These are phyloP conservation scores for Cylindroiulus punctatus DNA, from an alignment of 2,888 invertebrate genomes.

Conservation along the genomic window DNA sequence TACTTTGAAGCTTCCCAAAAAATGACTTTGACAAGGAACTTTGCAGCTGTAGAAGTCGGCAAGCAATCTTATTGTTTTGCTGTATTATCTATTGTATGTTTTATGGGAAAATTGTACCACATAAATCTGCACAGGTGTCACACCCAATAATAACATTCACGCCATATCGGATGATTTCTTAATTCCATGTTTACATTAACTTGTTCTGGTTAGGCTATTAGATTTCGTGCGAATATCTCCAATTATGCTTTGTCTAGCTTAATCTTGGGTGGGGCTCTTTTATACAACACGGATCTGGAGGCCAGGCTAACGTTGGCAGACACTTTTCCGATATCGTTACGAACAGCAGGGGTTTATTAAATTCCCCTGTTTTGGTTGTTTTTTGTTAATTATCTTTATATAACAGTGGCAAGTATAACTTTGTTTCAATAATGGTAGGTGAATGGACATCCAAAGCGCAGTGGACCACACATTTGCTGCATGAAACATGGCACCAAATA, in stretches of 20 bases:
- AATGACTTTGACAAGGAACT: too few relatives aligned
- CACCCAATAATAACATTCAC: constrained; percentile 5
- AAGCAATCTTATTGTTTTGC: not conserved
- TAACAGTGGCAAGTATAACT: not conserved
- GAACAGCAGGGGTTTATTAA: constrained; percentile 29
- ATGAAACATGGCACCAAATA: not conserved
- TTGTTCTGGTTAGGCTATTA: constrained; percentile 33
- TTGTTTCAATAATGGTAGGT: not conserved
- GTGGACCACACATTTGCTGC: not conserved
- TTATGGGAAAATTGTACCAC: not conserved
- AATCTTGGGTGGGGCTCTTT: constrained; percentile 37
- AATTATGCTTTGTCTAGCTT: constrained; percentile 25
- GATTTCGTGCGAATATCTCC: constrained; percentile 14
- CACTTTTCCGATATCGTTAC: constrained; percentile 30
- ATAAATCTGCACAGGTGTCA: not conserved
- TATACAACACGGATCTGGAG: not conserved
- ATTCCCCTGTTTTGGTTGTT: not conserved
- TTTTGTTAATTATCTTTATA: constrained; percentile 33
- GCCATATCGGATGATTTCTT: not conserved
- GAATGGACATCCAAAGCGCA: not conserved
- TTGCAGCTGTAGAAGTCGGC: not conserved
- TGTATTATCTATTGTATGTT: not conserved
- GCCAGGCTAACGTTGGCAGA: not conserved
- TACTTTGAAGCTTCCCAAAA: too few relatives aligned
- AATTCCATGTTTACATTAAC: constrained; percentile 34